These are phyloP conservation scores for Myrmecobius fasciatus DNA, from an alignment of 2,113 vertebrate genomes.

Conservation along the genomic window DNA sequence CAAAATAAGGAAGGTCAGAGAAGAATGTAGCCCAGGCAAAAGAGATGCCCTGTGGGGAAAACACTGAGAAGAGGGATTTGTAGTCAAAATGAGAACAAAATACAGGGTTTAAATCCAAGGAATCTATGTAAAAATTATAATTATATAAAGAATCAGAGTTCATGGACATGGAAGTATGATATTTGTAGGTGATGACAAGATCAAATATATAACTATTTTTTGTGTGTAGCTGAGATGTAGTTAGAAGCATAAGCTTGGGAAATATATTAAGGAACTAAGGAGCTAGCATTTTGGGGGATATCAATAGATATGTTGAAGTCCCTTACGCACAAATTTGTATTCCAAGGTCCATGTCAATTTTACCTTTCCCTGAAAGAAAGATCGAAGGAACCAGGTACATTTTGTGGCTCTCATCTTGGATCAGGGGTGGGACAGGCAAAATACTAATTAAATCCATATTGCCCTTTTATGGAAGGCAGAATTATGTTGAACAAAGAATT, in stretches of 20 bases:
- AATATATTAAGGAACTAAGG: neutral
- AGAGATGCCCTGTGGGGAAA: neutral
- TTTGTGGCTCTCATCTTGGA: neutral
- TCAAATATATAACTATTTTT: neutral
- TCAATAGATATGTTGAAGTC: neutral
- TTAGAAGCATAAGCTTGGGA: neutral
- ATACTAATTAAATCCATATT: neutral
- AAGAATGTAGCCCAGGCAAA: neutral
- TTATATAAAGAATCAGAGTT: neutral
- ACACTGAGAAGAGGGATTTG: neutral
- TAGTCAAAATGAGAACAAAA: neutral
- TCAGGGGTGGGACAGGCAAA: neutral
- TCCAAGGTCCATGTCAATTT: neutral
- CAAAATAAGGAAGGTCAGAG: neutral
- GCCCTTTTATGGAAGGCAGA: neutral
- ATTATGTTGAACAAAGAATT: neutral
- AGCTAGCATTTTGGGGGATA: neutral
- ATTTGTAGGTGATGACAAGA: neutral
- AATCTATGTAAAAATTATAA: neutral
- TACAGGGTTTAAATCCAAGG: neutral
- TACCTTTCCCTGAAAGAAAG: neutral
- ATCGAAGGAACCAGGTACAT: neutral
- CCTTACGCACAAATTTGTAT: neutral
- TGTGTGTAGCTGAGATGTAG: neutral
- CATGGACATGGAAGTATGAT: neutral